Evolutionary conservation across 30 jellyfish, hydroid and myxozoan species (phyloP).

Genomic region (Mastigias papua): DNA sequence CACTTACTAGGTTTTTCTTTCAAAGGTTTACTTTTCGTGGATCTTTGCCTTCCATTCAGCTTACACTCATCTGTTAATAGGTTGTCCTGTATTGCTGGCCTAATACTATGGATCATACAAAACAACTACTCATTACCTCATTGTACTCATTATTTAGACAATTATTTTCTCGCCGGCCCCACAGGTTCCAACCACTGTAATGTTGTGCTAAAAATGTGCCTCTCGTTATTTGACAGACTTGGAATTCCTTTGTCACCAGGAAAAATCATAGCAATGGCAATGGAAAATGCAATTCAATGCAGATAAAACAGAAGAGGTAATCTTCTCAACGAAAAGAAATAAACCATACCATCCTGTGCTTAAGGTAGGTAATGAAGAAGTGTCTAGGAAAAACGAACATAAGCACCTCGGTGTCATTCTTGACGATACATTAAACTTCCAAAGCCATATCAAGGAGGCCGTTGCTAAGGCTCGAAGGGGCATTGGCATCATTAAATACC

Average conservation of each 20-base stretch:
- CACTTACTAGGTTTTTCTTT: slow-evolving; percentile 29
- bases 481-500: no score
- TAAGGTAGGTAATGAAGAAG: no score
- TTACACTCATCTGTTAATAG: slow-evolving; percentile 19
- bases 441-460: no score
- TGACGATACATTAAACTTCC: no score
- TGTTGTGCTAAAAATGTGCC: neutral
- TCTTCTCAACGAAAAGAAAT: no score
- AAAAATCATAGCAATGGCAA: slow-evolving; percentile 16
- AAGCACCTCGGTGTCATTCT: no score
- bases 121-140: neutral
- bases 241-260: slow-evolving; percentile 48
- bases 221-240: neutral
- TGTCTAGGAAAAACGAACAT: no score
- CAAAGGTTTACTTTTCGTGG: slow-evolving; percentile 4
- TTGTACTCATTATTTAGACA: slow-evolving; percentile 23
- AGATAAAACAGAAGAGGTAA: no score
- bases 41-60: slow-evolving; percentile 44
- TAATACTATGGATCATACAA: slow-evolving; percentile 8
- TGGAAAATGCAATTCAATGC: no score
- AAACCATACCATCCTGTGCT: no score
- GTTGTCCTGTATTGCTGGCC: slow-evolving; percentile 17
- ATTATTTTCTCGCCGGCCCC: slow-evolving; percentile 23
- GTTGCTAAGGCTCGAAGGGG: no score
- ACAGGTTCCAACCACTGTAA: neutral